Evolutionary conservation across 2,797 vertebrate species (phyloP), one percentile per base, ranked within the genome.

Genomic region (Phyllotis vaccarum): DNA sequence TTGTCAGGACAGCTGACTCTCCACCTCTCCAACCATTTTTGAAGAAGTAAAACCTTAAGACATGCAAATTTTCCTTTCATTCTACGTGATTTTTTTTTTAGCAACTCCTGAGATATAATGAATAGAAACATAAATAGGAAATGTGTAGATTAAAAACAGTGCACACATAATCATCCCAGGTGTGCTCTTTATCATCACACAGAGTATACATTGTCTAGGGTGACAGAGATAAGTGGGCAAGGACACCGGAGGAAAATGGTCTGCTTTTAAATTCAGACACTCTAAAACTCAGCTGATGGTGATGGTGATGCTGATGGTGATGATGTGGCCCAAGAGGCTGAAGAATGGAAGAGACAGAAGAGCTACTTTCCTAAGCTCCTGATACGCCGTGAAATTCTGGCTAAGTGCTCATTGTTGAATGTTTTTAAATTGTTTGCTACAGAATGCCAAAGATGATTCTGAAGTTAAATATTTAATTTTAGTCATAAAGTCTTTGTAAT

Each of bases 241-340:
- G 82, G n/a, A 68, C 21, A 13, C 7, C 66, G 66, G 83, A n/a
- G 54, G 27, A 43, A 43, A 78, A 66, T 64, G 31, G 1, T 62
- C 88, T 95, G 37, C n/a, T 90, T 83, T 94, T 72, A 68, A 78
- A 74, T 90, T 81, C 64, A 94, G 94, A 90, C 49, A n/a, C 60
- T 79, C 75, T 58, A 43, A 96, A 92, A 91, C 70, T 46, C 6
- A 79, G 40, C 52, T 0, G 1, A 52, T 56, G 72, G 76, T 86
- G 27, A 37, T 49, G 81, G 60, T 31, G 83, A 79, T 83, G n/a
- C 43, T 89, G 54, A 86, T 52, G 93, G 40, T 7, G 21, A 6
- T 54, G 34, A 56, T 11, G 40, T 85, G 64, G 58, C 54, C 60
- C 82, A 1, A 0, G 46, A 21, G 9, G 11, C 16, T 86, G 87